Evolutionary conservation across 2,113 vertebrate species (phyloP).

Genomic region (Neofelis nebulosa): DNA sequence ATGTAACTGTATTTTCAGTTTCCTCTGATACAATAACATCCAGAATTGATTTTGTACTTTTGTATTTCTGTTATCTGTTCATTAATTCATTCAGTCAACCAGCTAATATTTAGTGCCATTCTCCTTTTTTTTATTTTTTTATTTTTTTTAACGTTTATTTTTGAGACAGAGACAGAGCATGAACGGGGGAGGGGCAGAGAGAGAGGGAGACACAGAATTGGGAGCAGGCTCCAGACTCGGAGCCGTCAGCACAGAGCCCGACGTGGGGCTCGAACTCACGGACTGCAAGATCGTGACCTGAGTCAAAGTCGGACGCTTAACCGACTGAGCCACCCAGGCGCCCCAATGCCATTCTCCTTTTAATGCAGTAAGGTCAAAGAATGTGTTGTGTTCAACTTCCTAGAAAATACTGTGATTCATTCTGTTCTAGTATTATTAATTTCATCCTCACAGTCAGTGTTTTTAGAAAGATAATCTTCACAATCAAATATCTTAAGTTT

Average conservation of each 20-base stretch:
- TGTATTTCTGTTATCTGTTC: constrained; percentile 22
- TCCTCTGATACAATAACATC: background rate
- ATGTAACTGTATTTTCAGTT: constrained; percentile 14
- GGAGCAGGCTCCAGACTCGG: too few relatives aligned
- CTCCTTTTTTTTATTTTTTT: background rate
- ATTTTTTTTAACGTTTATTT: too few relatives aligned
- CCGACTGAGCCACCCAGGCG: too few relatives aligned
- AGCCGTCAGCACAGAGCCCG: too few relatives aligned
- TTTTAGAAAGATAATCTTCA: constrained; percentile 24
- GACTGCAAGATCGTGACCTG: too few relatives aligned
- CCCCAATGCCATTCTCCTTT: background rate
- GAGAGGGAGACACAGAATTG: too few relatives aligned
- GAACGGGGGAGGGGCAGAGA: too few relatives aligned
- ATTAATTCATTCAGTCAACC: background rate
- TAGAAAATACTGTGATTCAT: background rate
- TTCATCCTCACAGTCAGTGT: constrained; percentile 9
- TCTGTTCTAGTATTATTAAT: background rate
- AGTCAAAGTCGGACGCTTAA: too few relatives aligned
- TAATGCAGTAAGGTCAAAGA: background rate
- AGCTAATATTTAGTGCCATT: constrained; percentile 13
- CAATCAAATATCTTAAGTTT: constrained; percentile 31
- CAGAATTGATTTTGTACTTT: constrained; percentile 16
- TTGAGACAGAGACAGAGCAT: too few relatives aligned
- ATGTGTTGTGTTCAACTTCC: background rate
- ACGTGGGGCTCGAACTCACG: too few relatives aligned